Evolutionary conservation across 1,140 invertebrate species (phyloP), one percentile per base, ranked within the genome.

Genomic region (Idris sp.): DNA sequence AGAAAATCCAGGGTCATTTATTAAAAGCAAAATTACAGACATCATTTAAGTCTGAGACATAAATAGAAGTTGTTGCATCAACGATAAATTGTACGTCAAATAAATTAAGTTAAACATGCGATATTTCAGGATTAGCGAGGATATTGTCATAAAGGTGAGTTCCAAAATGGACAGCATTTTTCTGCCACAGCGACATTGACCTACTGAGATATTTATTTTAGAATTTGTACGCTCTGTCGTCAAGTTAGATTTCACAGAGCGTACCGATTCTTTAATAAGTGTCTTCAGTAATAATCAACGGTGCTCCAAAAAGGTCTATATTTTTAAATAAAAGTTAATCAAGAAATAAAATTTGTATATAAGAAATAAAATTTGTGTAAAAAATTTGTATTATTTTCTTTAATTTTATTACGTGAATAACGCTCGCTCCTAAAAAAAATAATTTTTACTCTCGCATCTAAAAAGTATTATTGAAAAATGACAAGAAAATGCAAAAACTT

Each of bases 211-310:
- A 86, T 85, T 86, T 84, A 85, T 85, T 87, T 87, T 87, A 87
- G 85, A 87, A 87, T 87, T 86, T 82, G 84, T 87, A 87, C 84
- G 85, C 84, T 86, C 85, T 87, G 85, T 85, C 81, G 85, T 87
- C 81, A 77, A 71, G 72, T 79, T 77, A 35, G 74, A 83, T 84
- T 76, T 86, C 85, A 87, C 85, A 86, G 85, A 87, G 85, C 84
- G 82, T 85, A 85, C 83, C 68, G 84, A 87, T 87, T 87, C 85
- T 87, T 85, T 82, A 83, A 84, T 86, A 86, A 84, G 83, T 87
- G 78, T 77, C 83, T 74, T 74, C 40, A 80, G 84, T 73, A 80
- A 81, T 79, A 73, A 77, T 9, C 84, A 81, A 65, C 84, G 40
- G 36, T 10, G 7, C 19, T 30, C 35, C n/a, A 8, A 18, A 18